Base-by-base conservation (phyloP, 2,113 vertebrate species). In the Nibea albiflora region DNA sequence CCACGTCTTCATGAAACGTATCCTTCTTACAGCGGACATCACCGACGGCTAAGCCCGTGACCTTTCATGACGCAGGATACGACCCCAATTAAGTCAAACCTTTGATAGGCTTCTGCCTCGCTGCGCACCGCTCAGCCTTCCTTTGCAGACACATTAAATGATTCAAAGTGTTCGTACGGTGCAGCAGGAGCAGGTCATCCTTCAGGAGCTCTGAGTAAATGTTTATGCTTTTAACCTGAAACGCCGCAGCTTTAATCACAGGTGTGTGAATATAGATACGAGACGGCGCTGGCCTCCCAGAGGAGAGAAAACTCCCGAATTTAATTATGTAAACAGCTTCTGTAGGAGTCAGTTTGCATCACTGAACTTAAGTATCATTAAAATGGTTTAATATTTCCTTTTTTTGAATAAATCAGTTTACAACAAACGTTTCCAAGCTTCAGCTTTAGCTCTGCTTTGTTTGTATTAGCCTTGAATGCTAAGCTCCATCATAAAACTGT, bases 71-170 rank as follows among this genome's bases (percentile, higher is more conserved):
- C 77, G 69, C 60, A 83, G 5, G 19, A 42, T 3, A 5, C 31
- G 60, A 83, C 83, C 81, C 54, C 68, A 81, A 82, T 83, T 78
- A 84, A 82, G 78, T 76, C 81, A 85, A 82, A 80, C 73, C 74
- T 63, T 71, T 85, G 83, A 80, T 71, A 54, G 56, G 76, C 83
- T 81, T 78, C 31, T 2, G 1, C 5, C 47, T 56, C 57, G 56
- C 69, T 26, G n/a, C 62, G 50, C 26, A 31, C 47, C 16, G 12
- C 5, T 61, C 61, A 46, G 22, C 28, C 31, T 16, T 5, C 58
- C 56, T 56, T 11, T 26, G 24, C 53, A 47, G 63, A 46, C 74
- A n/a, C 42, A 54, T 35, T 44, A 7, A 61, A 47, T 35, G 22
- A 35, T 47, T 66, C 2, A 42, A 39, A 42, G 19, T 70, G 28